Percentiles rank a stretch among this genome's conserved stretches.
Evolutionary conservation across 2,113 vertebrate species (phyloP).

Genomic region (Polyodon spathula): DNA sequence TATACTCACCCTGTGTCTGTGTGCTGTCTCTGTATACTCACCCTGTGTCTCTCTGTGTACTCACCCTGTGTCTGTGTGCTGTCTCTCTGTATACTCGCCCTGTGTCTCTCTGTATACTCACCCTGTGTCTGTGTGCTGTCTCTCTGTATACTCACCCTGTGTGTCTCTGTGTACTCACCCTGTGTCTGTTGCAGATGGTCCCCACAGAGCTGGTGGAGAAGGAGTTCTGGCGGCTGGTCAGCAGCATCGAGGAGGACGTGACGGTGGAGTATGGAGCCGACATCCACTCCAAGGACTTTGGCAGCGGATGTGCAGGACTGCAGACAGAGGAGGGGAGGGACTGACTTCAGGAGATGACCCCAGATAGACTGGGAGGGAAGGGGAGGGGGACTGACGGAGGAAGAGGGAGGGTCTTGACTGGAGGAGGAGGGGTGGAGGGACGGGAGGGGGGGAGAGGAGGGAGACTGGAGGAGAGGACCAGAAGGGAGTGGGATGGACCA

Average conservation of each 20-base stretch:
- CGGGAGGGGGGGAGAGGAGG: too few relatives aligned
- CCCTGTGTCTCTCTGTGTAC: too few relatives aligned
- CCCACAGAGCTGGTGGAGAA: constrained; percentile 90
- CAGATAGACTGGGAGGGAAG: too few relatives aligned
- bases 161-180: neutral
- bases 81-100: neutral
- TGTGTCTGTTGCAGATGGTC: constrained; percentile 70
- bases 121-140: neutral
- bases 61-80: neutral
- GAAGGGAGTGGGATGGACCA: neutral
- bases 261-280: constrained; percentile 93
- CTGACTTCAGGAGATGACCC: too few relatives aligned
- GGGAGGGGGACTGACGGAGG: too few relatives aligned
- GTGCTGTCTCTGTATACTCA: too few relatives aligned
- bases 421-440: too few relatives aligned
- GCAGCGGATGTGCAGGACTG: too few relatives aligned
- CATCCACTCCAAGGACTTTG: constrained; percentile 94
- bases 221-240: constrained; percentile 90
- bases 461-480: neutral
- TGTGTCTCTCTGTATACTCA: too few relatives aligned
- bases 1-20: neutral
- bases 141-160: neutral
- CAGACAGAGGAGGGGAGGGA: too few relatives aligned
- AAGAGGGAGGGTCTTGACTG: too few relatives aligned
- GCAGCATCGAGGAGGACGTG: constrained; percentile 92